These are phyloP conservation scores for Drosophila rubida DNA, from an alignment of 2,888 invertebrate genomes.

Conservation along the genomic window DNA sequence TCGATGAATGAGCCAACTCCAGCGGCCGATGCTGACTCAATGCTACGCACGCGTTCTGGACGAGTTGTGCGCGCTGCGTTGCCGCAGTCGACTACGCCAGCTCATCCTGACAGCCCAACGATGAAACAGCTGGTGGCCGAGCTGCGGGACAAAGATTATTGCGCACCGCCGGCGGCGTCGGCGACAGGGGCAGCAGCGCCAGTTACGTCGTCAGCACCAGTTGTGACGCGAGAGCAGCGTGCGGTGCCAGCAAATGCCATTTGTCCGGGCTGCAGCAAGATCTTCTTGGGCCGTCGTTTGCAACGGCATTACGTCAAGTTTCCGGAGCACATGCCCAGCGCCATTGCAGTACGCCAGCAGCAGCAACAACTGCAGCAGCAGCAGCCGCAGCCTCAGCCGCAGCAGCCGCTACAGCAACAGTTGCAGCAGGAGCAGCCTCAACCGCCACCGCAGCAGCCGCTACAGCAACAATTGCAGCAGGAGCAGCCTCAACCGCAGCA, in stretches of 20 bases:
- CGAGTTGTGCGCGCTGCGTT: conserved; percentile 65
- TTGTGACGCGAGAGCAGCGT: conserved; percentile 12
- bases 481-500: too few species aligned
- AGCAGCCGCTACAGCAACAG: not conserved
- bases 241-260: conserved; percentile 78
- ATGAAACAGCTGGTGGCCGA: conserved; percentile 73
- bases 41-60: conserved; percentile 75
- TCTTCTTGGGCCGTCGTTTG: conserved; percentile 82
- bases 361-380: conserved; percentile 15
- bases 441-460: too few species aligned
- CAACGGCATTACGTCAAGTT: conserved; percentile 81
- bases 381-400: not conserved
- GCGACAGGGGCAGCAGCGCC: not conserved
- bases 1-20: not conserved
- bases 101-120: conserved; percentile 45
- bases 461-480: conserved; percentile 10
- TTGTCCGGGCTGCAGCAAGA: conserved; percentile 83
- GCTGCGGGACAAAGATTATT: conserved; percentile 69
- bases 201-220: not conserved
- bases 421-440: not conserved
- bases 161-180: conserved; percentile 29
- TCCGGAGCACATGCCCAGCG: conserved; percentile 80
- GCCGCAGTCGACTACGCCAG: conserved; percentile 23
- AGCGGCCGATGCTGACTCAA: conserved; percentile 14
- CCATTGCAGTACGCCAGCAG: conserved; percentile 24